These are phyloP conservation scores for Idaea straminata DNA, from an alignment of 2,888 invertebrate species.

Conservation along the genomic window DNA sequence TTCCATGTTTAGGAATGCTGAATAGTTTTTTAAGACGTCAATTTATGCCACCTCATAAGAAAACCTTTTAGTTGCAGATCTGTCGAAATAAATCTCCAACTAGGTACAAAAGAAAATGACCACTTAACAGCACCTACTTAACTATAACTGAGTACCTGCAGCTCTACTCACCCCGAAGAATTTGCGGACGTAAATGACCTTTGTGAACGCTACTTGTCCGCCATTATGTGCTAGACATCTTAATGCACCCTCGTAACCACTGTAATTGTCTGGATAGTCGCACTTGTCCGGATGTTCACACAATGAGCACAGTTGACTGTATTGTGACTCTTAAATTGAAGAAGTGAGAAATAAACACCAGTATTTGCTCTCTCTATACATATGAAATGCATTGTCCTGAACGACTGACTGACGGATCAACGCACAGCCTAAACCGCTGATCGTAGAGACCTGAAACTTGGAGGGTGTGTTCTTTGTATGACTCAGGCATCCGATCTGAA, in stretches of 20 bases:
- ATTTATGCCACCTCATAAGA: background rate
- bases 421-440: too few relatives aligned
- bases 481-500: too few relatives aligned
- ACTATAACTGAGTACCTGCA: background rate
- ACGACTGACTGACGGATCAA: too few relatives aligned
- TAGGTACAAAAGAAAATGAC: background rate
- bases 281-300: constrained; percentile 89
- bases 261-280: constrained; percentile 90
- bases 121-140: background rate
- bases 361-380: background rate
- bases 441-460: too few relatives aligned
- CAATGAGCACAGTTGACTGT: constrained; percentile 87
- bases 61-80: background rate
- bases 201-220: constrained; percentile 93
- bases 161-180: constrained; percentile 85
- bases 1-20: too few relatives aligned
- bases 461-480: too few relatives aligned
- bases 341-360: background rate
- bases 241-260: constrained; percentile 93
- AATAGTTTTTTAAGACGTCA: background rate
- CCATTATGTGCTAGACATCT: constrained; percentile 89
- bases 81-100: background rate
- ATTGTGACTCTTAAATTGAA: constrained; percentile 81
- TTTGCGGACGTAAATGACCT: constrained; percentile 88
- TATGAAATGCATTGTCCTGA: too few relatives aligned